Evolutionary conservation across 1,140 invertebrate species (phyloP), one percentile per base, ranked within the genome.

Genomic region (Tetramorium alpestre): DNA sequence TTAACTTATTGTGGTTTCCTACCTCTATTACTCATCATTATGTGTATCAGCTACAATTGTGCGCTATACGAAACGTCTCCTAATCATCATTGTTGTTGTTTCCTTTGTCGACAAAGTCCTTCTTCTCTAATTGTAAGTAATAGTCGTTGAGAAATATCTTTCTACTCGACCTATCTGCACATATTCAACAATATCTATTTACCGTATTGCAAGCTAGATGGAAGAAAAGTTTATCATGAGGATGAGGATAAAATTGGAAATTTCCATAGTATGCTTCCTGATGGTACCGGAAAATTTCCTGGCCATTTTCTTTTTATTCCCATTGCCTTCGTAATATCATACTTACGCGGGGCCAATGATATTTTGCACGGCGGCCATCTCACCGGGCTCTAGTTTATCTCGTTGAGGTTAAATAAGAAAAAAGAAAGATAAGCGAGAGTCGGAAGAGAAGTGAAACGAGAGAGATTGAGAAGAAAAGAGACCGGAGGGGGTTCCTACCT

Each of bases 381-480:
- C 54, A 16, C 65, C 10, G 49, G 73, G 49, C 25, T 82, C 13
- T 16, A 56, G 78, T 82, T 82, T 82, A 82, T 82, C 67, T 82
- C 67, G 70, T 73, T 73, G 78, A 72, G 67, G 54, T 73, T 69
- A 82, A 73, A 78, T 65, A 78, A 75, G 56, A 1, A 78, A 78
- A 78, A 73, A 73, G 67, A 41, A 80, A 73, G 58, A 44, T 44
- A 72, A 44, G 13, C 11, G 16, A 49, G 28, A 47, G 73, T 13
- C n/a, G n/a, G 8, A 18, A 22, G 22, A 33, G 60, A 47, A 65
- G 44, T n/a, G n/a, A 47, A 51, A 44, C 38, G 69, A 41, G 28
- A 72, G 13, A 72, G 13, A 56, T 16, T n/a, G 56, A 33, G 25
- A 69, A n/a, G 5, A 47, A 58, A 38, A n/a, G 10, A 70, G 25